A percentile compares a stretch with the other conserved stretches of the same genome.
Conservation (phyloP, 2,113 vertebrate genomes). For the Pavo muticus region DNA sequence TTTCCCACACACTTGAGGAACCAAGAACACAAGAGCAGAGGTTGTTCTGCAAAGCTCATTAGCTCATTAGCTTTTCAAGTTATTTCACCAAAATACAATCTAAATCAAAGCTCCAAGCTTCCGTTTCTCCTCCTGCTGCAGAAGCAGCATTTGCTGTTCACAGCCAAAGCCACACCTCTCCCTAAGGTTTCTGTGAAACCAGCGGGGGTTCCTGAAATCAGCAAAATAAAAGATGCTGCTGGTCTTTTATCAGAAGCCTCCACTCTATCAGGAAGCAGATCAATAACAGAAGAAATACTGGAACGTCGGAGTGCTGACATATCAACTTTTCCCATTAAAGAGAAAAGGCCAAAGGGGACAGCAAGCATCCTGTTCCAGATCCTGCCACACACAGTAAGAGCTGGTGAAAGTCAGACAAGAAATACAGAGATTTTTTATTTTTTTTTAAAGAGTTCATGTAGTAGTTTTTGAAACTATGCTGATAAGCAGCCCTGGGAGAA, state of each 20-base stretch:
- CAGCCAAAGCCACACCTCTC: neutral
- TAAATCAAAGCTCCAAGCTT: slow-evolving; percentile 13
- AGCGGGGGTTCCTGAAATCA: slow-evolving; percentile 34
- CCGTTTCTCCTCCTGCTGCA: slow-evolving; percentile 22
- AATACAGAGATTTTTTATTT: neutral
- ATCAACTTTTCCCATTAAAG: neutral
- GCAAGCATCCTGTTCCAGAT: neutral
- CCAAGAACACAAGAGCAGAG: slow-evolving; percentile 64
- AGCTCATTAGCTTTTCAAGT: slow-evolving; percentile 24
- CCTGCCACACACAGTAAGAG: neutral
- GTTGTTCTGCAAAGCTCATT: slow-evolving; percentile 21
- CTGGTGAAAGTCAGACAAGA: neutral
- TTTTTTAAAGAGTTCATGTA: neutral
- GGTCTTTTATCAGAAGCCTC: slow-evolving; percentile 10
- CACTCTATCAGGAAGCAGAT: slow-evolving; percentile 29
- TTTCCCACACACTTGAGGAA: slow-evolving; percentile 65
- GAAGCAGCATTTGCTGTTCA: neutral
- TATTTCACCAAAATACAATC: slow-evolving; percentile 20
- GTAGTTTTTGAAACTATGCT: neutral
- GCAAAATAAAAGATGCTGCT: slow-evolving; percentile 20
- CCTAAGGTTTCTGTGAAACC: slow-evolving; percentile 16
- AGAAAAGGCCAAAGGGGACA: slow-evolving; percentile 14
- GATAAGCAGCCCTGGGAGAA: neutral
- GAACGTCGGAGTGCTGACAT: neutral
- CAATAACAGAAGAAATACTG: slow-evolving; percentile 49